phyloP scores from a whole-genome alignment of 2,113 vertebrate genomes.

The Helogale parvula region DNA sequence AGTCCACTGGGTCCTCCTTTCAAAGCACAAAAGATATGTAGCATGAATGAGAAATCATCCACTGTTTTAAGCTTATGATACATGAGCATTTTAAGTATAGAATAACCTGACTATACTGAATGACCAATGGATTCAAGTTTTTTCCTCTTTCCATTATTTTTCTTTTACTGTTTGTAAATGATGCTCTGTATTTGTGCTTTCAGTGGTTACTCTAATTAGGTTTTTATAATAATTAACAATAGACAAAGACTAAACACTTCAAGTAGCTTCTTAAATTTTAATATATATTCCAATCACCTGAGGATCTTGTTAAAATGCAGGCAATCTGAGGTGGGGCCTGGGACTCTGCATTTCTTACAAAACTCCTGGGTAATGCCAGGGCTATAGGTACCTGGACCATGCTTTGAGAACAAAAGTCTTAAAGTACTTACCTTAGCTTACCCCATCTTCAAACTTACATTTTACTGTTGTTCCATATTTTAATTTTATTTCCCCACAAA shows the following conservation, averaged over 20 bases:
- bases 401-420: background rate
- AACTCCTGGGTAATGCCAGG: accelerated
- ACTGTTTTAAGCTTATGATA: background rate
- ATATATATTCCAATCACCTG: background rate
- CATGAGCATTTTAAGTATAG: background rate
- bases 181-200: background rate
- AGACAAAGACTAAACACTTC: background rate
- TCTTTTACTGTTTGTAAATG: background rate
- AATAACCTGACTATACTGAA: background rate
- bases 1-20: background rate
- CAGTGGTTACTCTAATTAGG: background rate
- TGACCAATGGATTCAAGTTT: background rate
- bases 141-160: background rate
- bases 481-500: background rate
- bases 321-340: background rate
- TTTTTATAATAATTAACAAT: background rate
- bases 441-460: background rate
- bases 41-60: background rate
- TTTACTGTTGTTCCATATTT: background rate
- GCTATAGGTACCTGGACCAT: no score
- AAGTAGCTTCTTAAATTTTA: background rate
- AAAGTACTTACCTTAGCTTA: background rate
- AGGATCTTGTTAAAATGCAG: background rate
- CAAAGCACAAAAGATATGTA: background rate
- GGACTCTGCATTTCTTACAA: background rate